Conservation (phyloP, 2,113 vertebrate genomes). For the Euleptes europaea region DNA sequence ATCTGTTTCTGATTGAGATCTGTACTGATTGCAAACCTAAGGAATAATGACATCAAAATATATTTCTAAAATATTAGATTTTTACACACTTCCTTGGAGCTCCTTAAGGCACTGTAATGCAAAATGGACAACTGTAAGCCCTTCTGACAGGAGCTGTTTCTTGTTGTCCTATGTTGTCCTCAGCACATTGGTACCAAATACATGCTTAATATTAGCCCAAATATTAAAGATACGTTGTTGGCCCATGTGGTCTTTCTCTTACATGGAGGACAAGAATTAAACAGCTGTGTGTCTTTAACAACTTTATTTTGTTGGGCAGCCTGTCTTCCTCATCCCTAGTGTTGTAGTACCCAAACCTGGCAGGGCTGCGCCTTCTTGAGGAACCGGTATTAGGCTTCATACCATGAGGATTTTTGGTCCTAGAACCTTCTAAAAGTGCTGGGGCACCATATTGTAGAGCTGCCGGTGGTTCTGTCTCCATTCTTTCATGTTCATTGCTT, state of each 20-base stretch:
- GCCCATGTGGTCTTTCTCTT: too few species aligned
- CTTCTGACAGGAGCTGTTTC: neutral
- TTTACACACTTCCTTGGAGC: neutral
- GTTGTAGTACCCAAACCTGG: too few species aligned
- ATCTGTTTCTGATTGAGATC: constrained; percentile 27
- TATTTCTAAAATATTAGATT: neutral
- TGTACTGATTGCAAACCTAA: neutral
- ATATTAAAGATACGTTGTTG: too few species aligned
- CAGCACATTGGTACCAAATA: neutral
- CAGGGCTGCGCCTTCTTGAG: too few species aligned
- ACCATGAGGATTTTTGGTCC: neutral
- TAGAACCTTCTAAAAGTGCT: neutral
- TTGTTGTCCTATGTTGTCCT: neutral
- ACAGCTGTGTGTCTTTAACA: too few species aligned
- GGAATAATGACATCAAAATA: neutral
- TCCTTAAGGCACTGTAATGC: neutral
- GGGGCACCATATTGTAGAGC: neutral
- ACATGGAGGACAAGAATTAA: too few species aligned
- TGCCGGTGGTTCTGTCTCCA: too few species aligned
- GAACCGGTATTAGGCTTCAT: neutral
- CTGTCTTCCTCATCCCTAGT: too few species aligned
- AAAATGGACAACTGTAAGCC: neutral
- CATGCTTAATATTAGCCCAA: neutral
- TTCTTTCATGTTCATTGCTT: too few species aligned
- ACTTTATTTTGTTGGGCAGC: too few species aligned